Evolutionary conservation across 2,888 invertebrate species (phyloP).

Genomic region (Stenodera caucasica): DNA sequence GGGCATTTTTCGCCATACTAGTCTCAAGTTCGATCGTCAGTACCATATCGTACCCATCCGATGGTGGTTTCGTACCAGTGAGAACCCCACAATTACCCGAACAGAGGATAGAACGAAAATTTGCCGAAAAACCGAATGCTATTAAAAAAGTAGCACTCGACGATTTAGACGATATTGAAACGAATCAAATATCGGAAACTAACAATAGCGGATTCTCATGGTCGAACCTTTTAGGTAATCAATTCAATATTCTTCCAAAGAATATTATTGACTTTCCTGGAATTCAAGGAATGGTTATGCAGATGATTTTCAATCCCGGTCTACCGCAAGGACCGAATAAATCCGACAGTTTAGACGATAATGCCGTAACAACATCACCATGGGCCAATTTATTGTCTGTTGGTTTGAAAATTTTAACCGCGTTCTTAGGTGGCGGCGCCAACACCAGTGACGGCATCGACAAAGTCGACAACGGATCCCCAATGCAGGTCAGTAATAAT

Average conservation of each 20-base stretch:
- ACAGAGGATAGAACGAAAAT: conserved; percentile 71
- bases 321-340: conserved; percentile 73
- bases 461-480: conserved; percentile 86
- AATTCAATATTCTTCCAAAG: no score
- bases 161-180: conserved; percentile 79
- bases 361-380: conserved; percentile 72
- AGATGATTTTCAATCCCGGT: conserved; percentile 79
- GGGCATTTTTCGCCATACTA: conserved; percentile 71
- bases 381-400: conserved; percentile 87
- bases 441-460: conserved; percentile 80
- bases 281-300: conserved; percentile 73
- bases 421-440: conserved; percentile 76
- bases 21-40: conserved; percentile 67
- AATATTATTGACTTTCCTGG: neutral
- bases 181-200: conserved; percentile 73
- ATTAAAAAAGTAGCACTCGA: conserved; percentile 84
- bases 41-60: conserved; percentile 66
- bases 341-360: conserved; percentile 73
- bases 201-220: conserved; percentile 73
- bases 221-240: conserved; percentile 81
- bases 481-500: conserved; percentile 75
- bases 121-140: conserved; percentile 85
- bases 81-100: conserved; percentile 52
- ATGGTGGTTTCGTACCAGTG: conserved; percentile 33
- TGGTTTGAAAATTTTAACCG: conserved; percentile 83